A percentile compares a stretch with the other conserved stretches of the same genome.
phyloP scores from a whole-genome alignment of 2,888 invertebrate species.

The Hypolimnas misippus region DNA sequence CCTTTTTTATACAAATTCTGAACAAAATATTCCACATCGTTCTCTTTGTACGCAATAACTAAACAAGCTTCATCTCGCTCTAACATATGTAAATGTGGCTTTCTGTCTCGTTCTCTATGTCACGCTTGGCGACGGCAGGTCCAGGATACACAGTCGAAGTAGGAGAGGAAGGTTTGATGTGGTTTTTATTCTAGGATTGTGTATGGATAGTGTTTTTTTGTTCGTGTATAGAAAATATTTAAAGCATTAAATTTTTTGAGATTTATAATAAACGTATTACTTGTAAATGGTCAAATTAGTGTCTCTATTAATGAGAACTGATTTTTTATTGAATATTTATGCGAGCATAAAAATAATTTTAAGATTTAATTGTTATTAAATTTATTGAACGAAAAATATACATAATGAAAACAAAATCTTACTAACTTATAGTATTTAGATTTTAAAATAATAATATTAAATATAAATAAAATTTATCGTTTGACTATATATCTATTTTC shows the following conservation, averaged over 20 bases:
- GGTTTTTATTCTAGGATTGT: conserved; percentile 55
- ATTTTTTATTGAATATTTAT: too few species aligned
- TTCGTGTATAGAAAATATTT: conserved; percentile 50
- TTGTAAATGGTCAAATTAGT: too few species aligned
- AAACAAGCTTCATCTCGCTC: conserved; percentile 69
- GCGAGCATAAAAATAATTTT: too few species aligned
- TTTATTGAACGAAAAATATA: too few species aligned
- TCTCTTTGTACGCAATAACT: conserved; percentile 26
- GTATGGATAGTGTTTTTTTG: conserved; percentile 43
- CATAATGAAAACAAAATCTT: too few species aligned
- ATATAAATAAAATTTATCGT: too few species aligned
- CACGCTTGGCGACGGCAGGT: conserved; percentile 73
- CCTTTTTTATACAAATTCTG: not conserved
- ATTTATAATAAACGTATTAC: too few species aligned
- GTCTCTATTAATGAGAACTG: too few species aligned
- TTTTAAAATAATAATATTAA: too few species aligned
- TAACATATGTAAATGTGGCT: conserved; percentile 82
- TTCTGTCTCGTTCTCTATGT: conserved; percentile 73
- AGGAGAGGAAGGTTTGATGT: conserved; percentile 81
- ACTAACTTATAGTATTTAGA: too few species aligned
- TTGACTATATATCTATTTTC: conserved; percentile 13
- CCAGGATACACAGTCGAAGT: conserved; percentile 78
- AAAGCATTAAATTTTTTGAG: not conserved
- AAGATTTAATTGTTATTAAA: too few species aligned
- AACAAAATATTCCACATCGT: too few species aligned